Percentiles rank a stretch among this genome's conserved stretches.
phyloP scores from a whole-genome alignment of 2,113 vertebrate genomes.

The Phrynosoma platyrhinos region DNA sequence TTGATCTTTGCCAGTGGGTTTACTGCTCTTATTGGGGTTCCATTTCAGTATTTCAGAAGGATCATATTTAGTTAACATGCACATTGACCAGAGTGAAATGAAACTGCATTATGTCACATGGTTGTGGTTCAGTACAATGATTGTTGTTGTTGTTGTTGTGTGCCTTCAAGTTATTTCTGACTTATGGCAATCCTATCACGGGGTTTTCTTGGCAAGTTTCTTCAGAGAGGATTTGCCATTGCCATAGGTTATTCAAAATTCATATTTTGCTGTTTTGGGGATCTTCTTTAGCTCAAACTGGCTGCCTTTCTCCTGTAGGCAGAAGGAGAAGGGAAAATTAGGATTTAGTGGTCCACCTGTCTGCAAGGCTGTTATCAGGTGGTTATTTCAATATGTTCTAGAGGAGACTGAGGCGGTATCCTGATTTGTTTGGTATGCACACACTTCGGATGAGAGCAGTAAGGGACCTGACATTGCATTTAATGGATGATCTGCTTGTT shows the following conservation, averaged over 20 bases:
- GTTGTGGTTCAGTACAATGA: conserved; percentile 4
- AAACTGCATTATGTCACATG: background rate
- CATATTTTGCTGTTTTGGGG: background rate
- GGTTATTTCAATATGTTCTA: conserved; percentile 6
- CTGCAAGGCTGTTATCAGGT: background rate
- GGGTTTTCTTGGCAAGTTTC: too few relatives aligned
- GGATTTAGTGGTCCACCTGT: conserved; percentile 27
- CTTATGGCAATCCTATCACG: too few relatives aligned
- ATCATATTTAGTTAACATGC: conserved; percentile 10
- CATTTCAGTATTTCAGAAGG: conserved; percentile 30
- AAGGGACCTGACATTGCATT: background rate
- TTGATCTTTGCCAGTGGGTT: background rate
- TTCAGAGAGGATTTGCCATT: too few relatives aligned
- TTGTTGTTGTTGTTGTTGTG: background rate
- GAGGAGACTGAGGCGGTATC: conserved; percentile 29
- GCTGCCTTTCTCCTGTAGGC: conserved; percentile 3
- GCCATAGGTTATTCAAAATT: background rate
- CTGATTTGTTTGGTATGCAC: background rate
- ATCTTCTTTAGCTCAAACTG: background rate
- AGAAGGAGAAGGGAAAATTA: conserved; percentile 6
- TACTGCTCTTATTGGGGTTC: background rate
- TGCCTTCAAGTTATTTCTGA: too few relatives aligned
- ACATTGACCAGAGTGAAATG: conserved; percentile 49
- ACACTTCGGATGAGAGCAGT: background rate
- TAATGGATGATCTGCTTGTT: conserved; percentile 26